A percentile compares a stretch with the other conserved stretches of the same genome.
phyloP scores from a whole-genome alignment of 2,888 invertebrate species.

The Spodoptera littoralis region DNA sequence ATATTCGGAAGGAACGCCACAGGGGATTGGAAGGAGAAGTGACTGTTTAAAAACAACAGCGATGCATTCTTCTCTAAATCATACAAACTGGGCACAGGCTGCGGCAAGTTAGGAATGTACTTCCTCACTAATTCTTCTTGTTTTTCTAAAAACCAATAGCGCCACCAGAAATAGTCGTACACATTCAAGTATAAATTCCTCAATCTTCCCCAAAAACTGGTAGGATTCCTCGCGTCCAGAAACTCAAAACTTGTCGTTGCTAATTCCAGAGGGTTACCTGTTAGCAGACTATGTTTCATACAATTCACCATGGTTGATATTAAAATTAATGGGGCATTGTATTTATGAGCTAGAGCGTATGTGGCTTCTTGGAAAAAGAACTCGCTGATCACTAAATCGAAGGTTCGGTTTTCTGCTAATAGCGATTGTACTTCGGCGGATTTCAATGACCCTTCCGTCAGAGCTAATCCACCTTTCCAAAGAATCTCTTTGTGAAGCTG shows the following conservation, averaged over 20 bases:
- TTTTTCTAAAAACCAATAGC: constrained; percentile 6
- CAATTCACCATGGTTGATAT: constrained; percentile 7
- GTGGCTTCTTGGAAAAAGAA: constrained; percentile 5
- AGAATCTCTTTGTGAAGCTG: constrained; percentile 28
- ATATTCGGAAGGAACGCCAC: constrained; percentile 10
- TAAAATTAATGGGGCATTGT: constrained; percentile 4
- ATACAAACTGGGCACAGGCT: constrained; percentile 1
- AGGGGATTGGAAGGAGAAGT: constrained; percentile 4
- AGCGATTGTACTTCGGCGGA: constrained; percentile 14
- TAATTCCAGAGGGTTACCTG: constrained; percentile 6
- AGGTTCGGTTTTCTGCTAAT: constrained; percentile 4
- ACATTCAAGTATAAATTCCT: not conserved
- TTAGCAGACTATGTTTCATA: constrained; percentile 3
- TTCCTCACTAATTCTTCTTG: constrained; percentile 5
- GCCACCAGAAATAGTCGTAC: constrained; percentile 10
- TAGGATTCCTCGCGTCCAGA: not conserved
- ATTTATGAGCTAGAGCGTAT: constrained; percentile 3
- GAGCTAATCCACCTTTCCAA: constrained; percentile 22
- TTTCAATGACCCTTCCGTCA: constrained; percentile 30
- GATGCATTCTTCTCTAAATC: constrained; percentile 4
- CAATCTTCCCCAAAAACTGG: constrained; percentile 2
- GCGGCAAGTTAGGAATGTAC: constrained; percentile 1
- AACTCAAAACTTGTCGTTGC: constrained; percentile 8
- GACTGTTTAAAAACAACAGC: not conserved
- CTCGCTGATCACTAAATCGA: constrained; percentile 5